Base-by-base conservation (phyloP, 2,113 vertebrate species). In the Brachypodius melanocephalos region DNA sequence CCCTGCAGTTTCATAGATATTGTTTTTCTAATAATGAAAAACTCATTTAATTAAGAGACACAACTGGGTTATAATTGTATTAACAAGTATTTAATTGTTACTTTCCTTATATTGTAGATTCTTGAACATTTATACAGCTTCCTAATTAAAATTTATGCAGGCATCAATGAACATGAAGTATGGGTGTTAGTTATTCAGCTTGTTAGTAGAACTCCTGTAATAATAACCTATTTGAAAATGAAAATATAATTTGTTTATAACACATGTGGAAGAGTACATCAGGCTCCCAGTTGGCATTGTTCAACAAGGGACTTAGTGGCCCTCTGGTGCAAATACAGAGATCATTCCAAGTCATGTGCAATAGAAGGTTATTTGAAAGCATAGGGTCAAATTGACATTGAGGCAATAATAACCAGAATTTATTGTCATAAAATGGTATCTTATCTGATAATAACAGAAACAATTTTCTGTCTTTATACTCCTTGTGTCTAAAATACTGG, bases 51-150 rank as follows among this genome's bases (percentile, higher is more conserved):
- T 94, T 96, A 72, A 88, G 95, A 49, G 43, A 91, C 34, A 52
- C 72, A 93, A 93, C 73, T 61, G 55, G 9, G 22, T 85, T 96
- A 84, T 95, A 93, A 95, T 88, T 95, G 3, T 38, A 75, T 96
- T 95, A 95, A 75, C 85, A 95, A 42, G 34, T 79, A 96, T 95
- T 93, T 95, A 89, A 89, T 93, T 93, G 68, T 79, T 89, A 57
- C 54, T 91, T 61, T 92, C 51, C 29, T 90, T 90, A 80, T 81
- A 73, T 25, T 92, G 52, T 85, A 84, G 29, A 58, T 93, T 83
- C 75, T 85, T 95, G 38, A 95, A 91, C 11, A 49, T 74, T 92
- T 95, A 61, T 40, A 71, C 25, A 63, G 17, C 12, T 89, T 96
- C 48, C 51, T 93, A 96, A 97, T 94, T 87, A 96, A 88, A 89